Base-by-base conservation (phyloP, 2,113 vertebrate genomes). In the Leptobrachium ailaonicum region DNA sequence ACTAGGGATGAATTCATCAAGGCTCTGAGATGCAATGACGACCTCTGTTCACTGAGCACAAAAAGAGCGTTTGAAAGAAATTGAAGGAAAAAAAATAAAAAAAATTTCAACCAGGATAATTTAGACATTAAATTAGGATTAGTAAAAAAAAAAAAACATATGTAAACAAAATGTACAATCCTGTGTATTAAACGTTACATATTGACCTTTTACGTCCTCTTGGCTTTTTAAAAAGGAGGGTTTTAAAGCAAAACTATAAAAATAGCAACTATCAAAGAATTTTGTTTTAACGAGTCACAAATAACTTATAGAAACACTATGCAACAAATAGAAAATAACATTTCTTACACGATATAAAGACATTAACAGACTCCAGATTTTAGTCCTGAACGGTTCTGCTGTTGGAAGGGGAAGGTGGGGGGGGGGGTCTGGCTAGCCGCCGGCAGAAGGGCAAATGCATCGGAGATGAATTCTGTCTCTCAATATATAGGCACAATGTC, bases 301-400 rank as follows among this genome's bases (percentile, higher is more conserved):
- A 95, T 92, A 91, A 93, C 90, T 93, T 92, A 93, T 89, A 93
- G 89, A 91, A 91, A 86, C 88, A 88, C 86, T 88, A 89, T 89
- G 89, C 90, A 91, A 91, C 86, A 12, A 80, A 83, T 83, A 91
- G 84, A 90, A 91, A 80, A 90, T 89, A 90, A 89, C 89, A 92
- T 91, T 90, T 93, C 91, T 90, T 92, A 93, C 88, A 90, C 90
- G 92, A 93, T 92, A 93, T 93, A 92, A 93, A 94, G 91, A 86
- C 92, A 89, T 91, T 87, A 90, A 90, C 91, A 89, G 73, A 75
- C 54, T 75, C 73, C 73, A 76, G 73, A 82, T 64, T 76, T 71
- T 64, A 76, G 73, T 76, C 68, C 80, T 71, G 56, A 82, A 71
- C 58, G 43, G n/a, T 71, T 6, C 53, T 80, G 71, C 71, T 44